Base-by-base conservation (phyloP, 2,113 vertebrate genomes). In the Aptenodytes patagonicus region DNA sequence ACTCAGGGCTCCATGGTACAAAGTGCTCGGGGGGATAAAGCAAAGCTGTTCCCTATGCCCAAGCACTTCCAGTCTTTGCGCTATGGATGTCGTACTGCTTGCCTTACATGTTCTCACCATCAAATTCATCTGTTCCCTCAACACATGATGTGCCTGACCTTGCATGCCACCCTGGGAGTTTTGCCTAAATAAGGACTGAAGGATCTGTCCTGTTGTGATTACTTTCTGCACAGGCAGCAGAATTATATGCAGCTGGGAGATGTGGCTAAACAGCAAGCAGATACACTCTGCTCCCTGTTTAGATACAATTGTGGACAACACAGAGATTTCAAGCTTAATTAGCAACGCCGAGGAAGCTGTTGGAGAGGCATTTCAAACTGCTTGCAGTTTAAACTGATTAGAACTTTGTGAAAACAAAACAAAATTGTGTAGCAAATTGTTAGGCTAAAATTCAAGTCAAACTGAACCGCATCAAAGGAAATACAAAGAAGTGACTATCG, bases 341-440 rank as follows among this genome's bases (percentile, higher is more conserved):
- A 96, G 75, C 82, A 73, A 77, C 1, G 8, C 66, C 2, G 6
- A 86, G 91, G 85, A 95, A 96, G 91, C 84, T 91, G 85, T 66
- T 88, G 38, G 57, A 87, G 91, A 89, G 58, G 82, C 81, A 85
- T 96, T 95, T 95, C 81, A 85, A 94, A 88, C 84, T 1, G 17
- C 46, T 85, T 61, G 78, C 93, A 77, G 75, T 93, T 94, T 94
- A 95, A 97, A 95, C 89, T 94, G 97, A 97, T 97, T 90, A 95
- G 91, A 93, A 95, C 84, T 95, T 93, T 21, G 68, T 80, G 82
- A 95, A 97, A 97, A 93, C 95, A 97, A 94, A 95, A 65, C 76
- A 91, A 84, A 83, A 88, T n/a, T 70, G 44, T 62, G 71, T 51
- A 88, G 95, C 62, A 85, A 95, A 97, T 62, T 42, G 60, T 89